Base-by-base conservation (phyloP, 1,140 invertebrate genomes). In the Trachelipus rathkii region DNA sequence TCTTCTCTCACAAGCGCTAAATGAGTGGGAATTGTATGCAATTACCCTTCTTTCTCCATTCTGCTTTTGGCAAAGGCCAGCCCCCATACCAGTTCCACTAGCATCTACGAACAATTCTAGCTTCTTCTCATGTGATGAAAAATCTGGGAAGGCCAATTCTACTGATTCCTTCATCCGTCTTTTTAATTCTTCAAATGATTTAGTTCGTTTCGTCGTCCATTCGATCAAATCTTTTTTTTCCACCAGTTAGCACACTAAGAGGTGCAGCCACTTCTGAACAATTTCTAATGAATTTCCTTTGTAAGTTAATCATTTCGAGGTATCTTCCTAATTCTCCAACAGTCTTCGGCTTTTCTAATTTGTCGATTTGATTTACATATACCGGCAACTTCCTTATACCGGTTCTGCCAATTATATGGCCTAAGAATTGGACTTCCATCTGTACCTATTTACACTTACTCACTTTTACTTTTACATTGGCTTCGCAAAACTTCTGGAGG, bases 111-210 rank as follows among this genome's bases (percentile, higher is more conserved):
- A 71, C 9, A 71, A 15, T 43, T 71, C 70, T 4, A 71, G 9
- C 23, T 33, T 71, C 5, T n/a, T 33, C 2, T 9, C 70, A 9
- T 9, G 44, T 23, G 3, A 0, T 0, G 33, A 19, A 9, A 44
- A 71, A 71, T 71, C 69, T 2, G 69, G 69, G 8, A 24, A 71
- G 13, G 69, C 69, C 21, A 71, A 10, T 8, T 71, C 69, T 11
- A 71, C 13, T 0, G 23, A 23, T 15, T 15, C 11, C 8, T 71
- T 11, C 69, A 71, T 71, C 3, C 43, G 23, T 24, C 8, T 43
- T 23, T 71, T 71, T 4, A 71, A 23, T 23, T 1, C 13, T 13
- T 71, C 23, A 10, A 71, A 71, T 15, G 69, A 11, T 8, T 3
- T 71, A 4, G 2, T 21, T 13, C 23, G 23, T 71, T 71, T 10